phyloP scores from a whole-genome alignment of 2,888 invertebrate species.

The Morpho helenor region DNA sequence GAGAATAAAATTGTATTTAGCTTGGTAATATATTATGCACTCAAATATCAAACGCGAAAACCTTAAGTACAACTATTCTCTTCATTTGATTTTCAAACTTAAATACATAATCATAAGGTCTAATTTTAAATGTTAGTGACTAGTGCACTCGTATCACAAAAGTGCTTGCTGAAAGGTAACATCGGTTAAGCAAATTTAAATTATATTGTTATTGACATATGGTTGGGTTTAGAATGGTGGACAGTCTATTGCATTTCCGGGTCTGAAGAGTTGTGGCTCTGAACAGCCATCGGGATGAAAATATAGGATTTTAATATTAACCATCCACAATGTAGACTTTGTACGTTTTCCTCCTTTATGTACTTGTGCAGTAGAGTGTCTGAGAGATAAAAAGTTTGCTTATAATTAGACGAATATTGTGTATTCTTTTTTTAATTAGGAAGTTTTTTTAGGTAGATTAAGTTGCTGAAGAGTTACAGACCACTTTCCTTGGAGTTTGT shows the following conservation, averaged over 20 bases:
- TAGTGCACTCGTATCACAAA: conserved; percentile 19
- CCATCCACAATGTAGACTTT: conserved; percentile 26
- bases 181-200: conserved; percentile 3
- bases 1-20: not conserved
- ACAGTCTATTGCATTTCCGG: conserved; percentile 18
- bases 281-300: conserved; percentile 25
- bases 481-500: no score
- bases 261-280: conserved; percentile 26
- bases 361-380: conserved; percentile 17
- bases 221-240: conserved; percentile 7
- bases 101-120: fast-evolving
- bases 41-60: conserved; percentile 12
- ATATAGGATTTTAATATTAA: conserved; percentile 29
- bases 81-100: conserved; percentile 10
- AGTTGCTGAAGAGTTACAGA: no score
- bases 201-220: not conserved
- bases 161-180: conserved; percentile 12
- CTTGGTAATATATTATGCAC: conserved; percentile 8
- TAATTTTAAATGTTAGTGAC: not conserved
- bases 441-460: no score
- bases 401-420: conserved; percentile 11
- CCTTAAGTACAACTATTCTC: conserved; percentile 4
- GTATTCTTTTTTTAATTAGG: no score
- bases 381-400: conserved; percentile 21
- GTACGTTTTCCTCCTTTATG: conserved; percentile 22